Evolutionary conservation across 2,113 vertebrate genomes (phyloP).

Genomic region (Rattus norvegicus): GRCr8 NC_086019.1:166142501-166143000

Average conservation of each 20-base stretch:
- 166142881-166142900: background rate
- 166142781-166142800: background rate
- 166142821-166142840: background rate
- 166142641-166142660: background rate
- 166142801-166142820: background rate
- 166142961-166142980: background rate
- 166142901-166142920: background rate
- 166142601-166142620: background rate
- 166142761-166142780: background rate
- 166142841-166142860: background rate
- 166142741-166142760: background rate
- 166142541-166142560: background rate
- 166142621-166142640: background rate
- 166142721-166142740: background rate
- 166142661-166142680: background rate
- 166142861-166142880: background rate
- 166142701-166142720: background rate
- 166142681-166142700: background rate
- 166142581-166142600: background rate
- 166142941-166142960: background rate
- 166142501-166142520: background rate
- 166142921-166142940: background rate
- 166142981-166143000: background rate
- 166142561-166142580: background rate
- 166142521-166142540: background rate